Evolutionary conservation across 2,113 vertebrate species (phyloP), one percentile per base, ranked within the genome.

Genomic region (Crotalus tigris): DNA sequence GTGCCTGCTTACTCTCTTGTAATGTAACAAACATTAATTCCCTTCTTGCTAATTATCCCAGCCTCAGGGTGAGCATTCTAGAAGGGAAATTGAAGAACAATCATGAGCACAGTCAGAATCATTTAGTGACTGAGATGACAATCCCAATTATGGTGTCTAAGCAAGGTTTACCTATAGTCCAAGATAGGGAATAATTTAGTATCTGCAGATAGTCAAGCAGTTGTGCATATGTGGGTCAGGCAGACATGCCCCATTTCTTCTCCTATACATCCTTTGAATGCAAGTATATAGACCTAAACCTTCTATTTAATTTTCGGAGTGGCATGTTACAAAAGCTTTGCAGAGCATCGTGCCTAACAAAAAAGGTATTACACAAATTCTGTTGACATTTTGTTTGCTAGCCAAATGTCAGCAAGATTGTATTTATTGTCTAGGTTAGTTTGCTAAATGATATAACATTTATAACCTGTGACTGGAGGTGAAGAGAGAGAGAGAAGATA

Each of bases 351-450:
- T 9, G 49, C 21, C 33, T 9, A 69, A 19, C 51, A 8, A 24
- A 46, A 11, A 46, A 81, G 1, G 11, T 39, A 87, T 53, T n/a
- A 26, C 5, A 89, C 12, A 49, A 53, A n/a, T 85, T 15, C 58
- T 59, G 5, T 26, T 29, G 49, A 64, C 0, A 59, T 87, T 29
- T 19, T 5, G 58, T 1, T 57, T 51, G 95, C 88, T 87, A 54
- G 57, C 94, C 90, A 92, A 13, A 91, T 58, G 93, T 81, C 86
- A 91, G 46, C 55, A 7, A 90, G 2, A 1, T 21, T 64, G 85
- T 96, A 94, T 96, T 96, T 97, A 94, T 96, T 96, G 95, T 96
- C 95, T 96, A 91, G 93, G 87, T 29, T 89, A 13, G 93, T 57
- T 0, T 26, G 95, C 95, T 93, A 94, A 54, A 91, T 92, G 93